Percentiles rank a stretch among this genome's conserved stretches.
Conservation (phyloP, 2,888 invertebrate genomes). For the Teleiodes luculella region DNA sequence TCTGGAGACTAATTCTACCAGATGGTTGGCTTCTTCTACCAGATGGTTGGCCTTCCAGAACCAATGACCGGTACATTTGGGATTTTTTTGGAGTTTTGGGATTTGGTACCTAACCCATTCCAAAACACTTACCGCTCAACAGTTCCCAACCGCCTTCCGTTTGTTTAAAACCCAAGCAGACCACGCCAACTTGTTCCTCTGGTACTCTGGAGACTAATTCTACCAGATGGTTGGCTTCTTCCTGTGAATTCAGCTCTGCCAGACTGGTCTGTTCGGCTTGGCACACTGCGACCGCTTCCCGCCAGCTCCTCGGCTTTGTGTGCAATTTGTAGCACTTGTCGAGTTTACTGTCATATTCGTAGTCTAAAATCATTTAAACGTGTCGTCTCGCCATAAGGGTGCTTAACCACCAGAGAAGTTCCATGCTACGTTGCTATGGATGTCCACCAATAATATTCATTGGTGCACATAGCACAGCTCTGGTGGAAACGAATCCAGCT, state of each 20-base stretch:
- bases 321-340: not conserved
- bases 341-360: not conserved
- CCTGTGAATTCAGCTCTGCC: not conserved
- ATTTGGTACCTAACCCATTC: too few species aligned
- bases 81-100: too few species aligned
- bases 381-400: too few species aligned
- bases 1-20: conserved; percentile 15
- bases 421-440: too few species aligned
- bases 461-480: too few species aligned
- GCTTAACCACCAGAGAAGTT: too few species aligned
- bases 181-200: not conserved
- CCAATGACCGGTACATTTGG: too few species aligned
- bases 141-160: not conserved
- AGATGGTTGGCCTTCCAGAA: too few species aligned
- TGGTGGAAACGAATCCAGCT: too few species aligned
- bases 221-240: not conserved
- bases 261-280: not conserved
- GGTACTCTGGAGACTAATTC: not conserved
- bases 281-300: not conserved
- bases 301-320: not conserved
- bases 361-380: not conserved
- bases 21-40: conserved; percentile 20
- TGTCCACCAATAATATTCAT: too few species aligned
- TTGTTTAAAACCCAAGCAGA: not conserved
- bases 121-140: not conserved